Conservation (phyloP, 2,888 invertebrate genomes). For the Nomada ferruginata region DNA sequence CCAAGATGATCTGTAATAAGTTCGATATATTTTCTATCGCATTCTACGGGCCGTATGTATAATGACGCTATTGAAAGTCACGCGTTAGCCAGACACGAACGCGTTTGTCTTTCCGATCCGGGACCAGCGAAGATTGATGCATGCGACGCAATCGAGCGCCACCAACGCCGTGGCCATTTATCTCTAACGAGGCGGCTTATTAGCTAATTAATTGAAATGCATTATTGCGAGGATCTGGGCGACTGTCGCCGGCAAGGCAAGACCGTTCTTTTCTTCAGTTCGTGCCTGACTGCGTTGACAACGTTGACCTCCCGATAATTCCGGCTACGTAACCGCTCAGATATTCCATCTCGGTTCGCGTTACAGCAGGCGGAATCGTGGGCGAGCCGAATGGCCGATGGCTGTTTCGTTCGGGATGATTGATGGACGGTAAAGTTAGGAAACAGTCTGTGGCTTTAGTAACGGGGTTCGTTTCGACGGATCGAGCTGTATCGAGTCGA, state of each 20-base stretch:
- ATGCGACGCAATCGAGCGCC: conserved; percentile 67
- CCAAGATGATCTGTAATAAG: too few species aligned
- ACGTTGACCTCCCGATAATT: conserved; percentile 47
- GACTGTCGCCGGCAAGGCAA: conserved; percentile 62
- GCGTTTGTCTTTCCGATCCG: conserved; percentile 16
- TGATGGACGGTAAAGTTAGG: conserved; percentile 29
- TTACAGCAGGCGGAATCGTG: conserved; percentile 26
- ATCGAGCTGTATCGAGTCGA: background rate
- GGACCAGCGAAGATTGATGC: conserved; percentile 19
- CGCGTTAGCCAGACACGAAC: conserved; percentile 7
- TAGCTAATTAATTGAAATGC: conserved; percentile 77
- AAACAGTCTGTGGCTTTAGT: conserved; percentile 1
- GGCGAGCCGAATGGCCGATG: conserved; percentile 19
- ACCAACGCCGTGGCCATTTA: conserved; percentile 68
- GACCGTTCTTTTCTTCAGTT: conserved; percentile 50
- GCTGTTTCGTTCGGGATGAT: conserved; percentile 26
- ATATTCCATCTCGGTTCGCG: conserved; percentile 38
- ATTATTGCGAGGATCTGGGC: conserved; percentile 69
- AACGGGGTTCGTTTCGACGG: background rate
- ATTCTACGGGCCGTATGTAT: too few species aligned
- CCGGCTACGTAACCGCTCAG: conserved; percentile 56
- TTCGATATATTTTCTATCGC: too few species aligned
- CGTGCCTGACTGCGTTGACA: conserved; percentile 12
- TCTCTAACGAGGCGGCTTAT: conserved; percentile 70
- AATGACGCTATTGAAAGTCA: background rate